Base-by-base conservation (phyloP, 1,140 invertebrate genomes). In the Mya arenaria region DNA sequence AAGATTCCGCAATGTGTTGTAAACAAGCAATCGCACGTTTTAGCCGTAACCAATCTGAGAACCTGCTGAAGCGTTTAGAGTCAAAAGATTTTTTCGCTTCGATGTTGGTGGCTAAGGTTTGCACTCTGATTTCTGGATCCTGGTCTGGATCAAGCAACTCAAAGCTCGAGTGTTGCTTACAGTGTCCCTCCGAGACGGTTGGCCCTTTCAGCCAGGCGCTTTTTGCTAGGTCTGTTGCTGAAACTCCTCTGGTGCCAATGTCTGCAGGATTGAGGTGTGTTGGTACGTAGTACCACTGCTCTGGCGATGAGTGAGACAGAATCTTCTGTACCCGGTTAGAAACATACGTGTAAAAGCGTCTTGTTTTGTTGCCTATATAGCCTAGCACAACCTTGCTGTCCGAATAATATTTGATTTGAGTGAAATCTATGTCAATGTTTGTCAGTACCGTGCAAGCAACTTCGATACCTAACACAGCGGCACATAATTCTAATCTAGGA, bases 401-500 rank as follows among this genome's bases (percentile, higher is more conserved):
- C 37, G 68, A 79, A 28, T 39, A 84, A 44, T 69, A 68, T 32
- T 10, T 60, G 8, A 65, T 34, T 34, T 6, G 15, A 28, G 10
- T 25, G 10, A 44, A 25, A 17, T 25, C 2, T 25, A 85, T 32
- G 25, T 75, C 55, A 1, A 83, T 17, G 6, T 80, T 15, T 23
- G 66, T 36, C 13, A 17, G 13, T 23, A 85, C 69, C 34, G 55
- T 60, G n/a, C 80, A 10, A 25, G 55, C 63, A 4, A 84, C 15
- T 56, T 84, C 68, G 15, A 48, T 23, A 25, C 65, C 85, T 30
- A 78, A 30, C 13, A 84, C 77, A 2, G 82, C 72, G 6, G 77
- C 85, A 71, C 82, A 82, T 1, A 84, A 41, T 37, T 86, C 82
- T 39, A 84, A 32, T 23, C 68, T 34, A 17, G 82, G 87, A 25